These are phyloP conservation scores for Eupithecia abbreviata DNA, from an alignment of 2,888 invertebrate genomes.

Conservation along the genomic window DNA sequence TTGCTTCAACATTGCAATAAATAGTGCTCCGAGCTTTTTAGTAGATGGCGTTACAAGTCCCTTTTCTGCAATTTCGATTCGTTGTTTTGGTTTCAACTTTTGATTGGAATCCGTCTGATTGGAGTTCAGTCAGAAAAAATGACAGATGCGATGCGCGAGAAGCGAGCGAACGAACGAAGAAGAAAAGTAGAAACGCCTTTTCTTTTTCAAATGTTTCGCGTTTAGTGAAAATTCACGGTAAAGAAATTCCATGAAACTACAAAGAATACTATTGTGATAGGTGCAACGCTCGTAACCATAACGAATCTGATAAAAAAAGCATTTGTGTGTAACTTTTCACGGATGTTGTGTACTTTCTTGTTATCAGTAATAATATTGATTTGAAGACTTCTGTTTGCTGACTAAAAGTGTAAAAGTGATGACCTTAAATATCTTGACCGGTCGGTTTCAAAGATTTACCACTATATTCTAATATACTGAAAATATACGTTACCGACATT, in stretches of 20 bases:
- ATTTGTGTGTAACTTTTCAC: neutral
- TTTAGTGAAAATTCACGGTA: slow-evolving; percentile 6
- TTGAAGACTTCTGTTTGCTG: neutral
- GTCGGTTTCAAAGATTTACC: neutral
- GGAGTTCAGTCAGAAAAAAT: slow-evolving; percentile 20
- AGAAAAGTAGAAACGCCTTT: slow-evolving; percentile 19
- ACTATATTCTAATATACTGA: neutral
- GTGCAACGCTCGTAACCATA: neutral
- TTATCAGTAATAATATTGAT: slow-evolving; percentile 5
- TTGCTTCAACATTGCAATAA: slow-evolving; percentile 10
- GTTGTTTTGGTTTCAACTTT: slow-evolving; percentile 32
- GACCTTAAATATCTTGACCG: neutral
- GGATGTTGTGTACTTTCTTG: slow-evolving; percentile 4
- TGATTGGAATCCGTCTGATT: slow-evolving; percentile 11
- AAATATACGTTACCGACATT: neutral
- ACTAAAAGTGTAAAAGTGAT: neutral
- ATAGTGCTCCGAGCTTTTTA: neutral
- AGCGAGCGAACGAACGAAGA: slow-evolving; percentile 7
- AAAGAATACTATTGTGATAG: slow-evolving; percentile 7
- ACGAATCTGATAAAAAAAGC: neutral
- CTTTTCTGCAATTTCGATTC: slow-evolving; percentile 19
- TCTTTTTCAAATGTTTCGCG: slow-evolving; percentile 10
- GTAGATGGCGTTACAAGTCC: slow-evolving; percentile 40
- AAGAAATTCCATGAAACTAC: neutral
- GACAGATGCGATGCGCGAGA: slow-evolving; percentile 27